A percentile compares a stretch with the other conserved stretches of the same genome.
Evolutionary conservation across 2,888 invertebrate species (phyloP).

Genomic region (Bembecia ichneumoniformis): DNA sequence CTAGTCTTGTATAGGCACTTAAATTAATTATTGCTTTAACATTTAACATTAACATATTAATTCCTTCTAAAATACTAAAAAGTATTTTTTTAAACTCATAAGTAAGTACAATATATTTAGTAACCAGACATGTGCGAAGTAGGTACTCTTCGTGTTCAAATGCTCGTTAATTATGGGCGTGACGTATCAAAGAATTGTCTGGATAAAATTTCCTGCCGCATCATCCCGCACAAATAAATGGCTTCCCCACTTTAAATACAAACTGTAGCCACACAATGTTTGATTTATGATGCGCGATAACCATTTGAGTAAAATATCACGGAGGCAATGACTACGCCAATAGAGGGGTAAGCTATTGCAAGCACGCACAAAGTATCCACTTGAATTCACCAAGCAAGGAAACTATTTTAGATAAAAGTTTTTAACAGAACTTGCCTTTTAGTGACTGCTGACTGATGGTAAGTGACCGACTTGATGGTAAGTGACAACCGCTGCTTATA

Average conservation of each 20-base stretch:
- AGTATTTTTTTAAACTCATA: too few relatives aligned
- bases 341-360: constrained; percentile 6
- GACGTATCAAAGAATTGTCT: neutral
- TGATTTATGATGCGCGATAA: constrained; percentile 51
- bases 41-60: too few relatives aligned
- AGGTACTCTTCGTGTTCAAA: neutral
- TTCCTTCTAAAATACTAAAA: too few relatives aligned
- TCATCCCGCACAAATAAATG: constrained; percentile 50
- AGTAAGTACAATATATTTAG: too few relatives aligned
- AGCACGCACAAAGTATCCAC: constrained; percentile 2
- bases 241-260: constrained; percentile 35
- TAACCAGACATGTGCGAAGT: neutral
- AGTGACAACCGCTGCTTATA: too few relatives aligned
- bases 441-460: too few relatives aligned
- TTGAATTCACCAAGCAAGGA: constrained; percentile 2
- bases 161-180: neutral
- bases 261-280: constrained; percentile 32
- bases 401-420: neutral
- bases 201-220: constrained; percentile 30
- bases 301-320: constrained; percentile 36
- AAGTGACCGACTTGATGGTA: too few relatives aligned
- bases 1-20: too few relatives aligned
- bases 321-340: constrained; percentile 14
- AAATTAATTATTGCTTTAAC: too few relatives aligned
- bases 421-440: too few relatives aligned